phyloP scores from a whole-genome alignment of 2,797 vertebrate genomes.

The Oryzias dopingdopingensis region DNA sequence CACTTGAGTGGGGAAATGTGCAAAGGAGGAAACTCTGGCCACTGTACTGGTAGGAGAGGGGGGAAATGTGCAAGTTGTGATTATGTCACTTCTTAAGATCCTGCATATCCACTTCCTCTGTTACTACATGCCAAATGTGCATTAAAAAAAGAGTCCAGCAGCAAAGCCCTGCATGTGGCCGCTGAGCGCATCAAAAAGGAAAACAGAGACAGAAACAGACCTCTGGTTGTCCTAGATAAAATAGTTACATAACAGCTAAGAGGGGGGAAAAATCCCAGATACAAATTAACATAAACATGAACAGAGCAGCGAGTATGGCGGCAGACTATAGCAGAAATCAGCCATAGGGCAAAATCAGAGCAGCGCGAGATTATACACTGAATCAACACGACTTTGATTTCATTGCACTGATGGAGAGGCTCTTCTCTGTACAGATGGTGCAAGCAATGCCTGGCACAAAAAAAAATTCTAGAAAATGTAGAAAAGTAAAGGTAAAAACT shows the following conservation, averaged over 20 bases:
- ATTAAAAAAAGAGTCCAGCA: constrained; percentile 4
- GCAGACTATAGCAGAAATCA: constrained; percentile 32
- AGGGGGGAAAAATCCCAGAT: constrained; percentile 42
- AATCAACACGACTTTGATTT: constrained; percentile 10
- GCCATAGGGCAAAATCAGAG: constrained; percentile 5
- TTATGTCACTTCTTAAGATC: constrained; percentile 27
- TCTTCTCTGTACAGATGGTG: background rate
- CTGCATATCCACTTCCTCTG: constrained; percentile 13
- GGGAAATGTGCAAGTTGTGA: constrained; percentile 22
- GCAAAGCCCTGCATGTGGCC: constrained; percentile 11
- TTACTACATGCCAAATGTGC: constrained; percentile 5
- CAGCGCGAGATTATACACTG: constrained; percentile 1
- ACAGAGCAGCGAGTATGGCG: constrained; percentile 23
- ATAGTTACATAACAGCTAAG: constrained; percentile 66
- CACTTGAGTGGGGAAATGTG: constrained; percentile 27
- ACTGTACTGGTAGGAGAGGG: constrained; percentile 16
- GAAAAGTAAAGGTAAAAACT: no score
- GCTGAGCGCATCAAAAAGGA: constrained; percentile 40
- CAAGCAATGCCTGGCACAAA: background rate
- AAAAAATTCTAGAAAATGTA: no score
- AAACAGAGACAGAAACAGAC: constrained; percentile 52
- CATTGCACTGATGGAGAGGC: constrained; percentile 1
- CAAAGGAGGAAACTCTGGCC: constrained; percentile 26
- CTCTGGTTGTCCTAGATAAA: constrained; percentile 64
- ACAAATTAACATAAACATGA: constrained; percentile 63